Percentiles rank a stretch among this genome's conserved stretches.
These are phyloP conservation scores for Cettia cetti DNA, from an alignment of 2,113 vertebrate genomes.

Conservation along the genomic window DNA sequence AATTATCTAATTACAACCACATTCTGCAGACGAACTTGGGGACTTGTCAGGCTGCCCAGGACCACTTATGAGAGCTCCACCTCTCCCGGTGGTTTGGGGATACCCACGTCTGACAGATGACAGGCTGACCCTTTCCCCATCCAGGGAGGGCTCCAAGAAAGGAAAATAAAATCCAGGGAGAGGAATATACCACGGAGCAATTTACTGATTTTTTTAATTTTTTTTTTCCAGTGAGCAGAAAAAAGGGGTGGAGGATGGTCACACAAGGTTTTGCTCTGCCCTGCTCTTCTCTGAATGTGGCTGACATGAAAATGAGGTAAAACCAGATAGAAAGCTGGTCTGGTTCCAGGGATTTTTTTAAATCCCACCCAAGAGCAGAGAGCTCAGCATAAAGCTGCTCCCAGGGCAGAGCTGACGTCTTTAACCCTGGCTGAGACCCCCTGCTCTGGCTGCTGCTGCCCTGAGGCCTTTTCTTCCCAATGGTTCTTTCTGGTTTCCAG, in stretches of 20 bases:
- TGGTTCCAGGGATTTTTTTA: neutral
- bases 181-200: accelerated
- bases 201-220: neutral
- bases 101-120: neutral
- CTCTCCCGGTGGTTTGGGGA: neutral
- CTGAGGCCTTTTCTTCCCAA: neutral
- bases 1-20: slow-evolving; percentile 76
- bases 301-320: neutral
- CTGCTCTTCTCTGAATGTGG: neutral
- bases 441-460: neutral
- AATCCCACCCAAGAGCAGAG: neutral
- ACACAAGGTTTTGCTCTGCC: accelerated
- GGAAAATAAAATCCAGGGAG: neutral
- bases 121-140: neutral
- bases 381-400: neutral
- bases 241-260: neutral
- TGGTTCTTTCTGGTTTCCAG: neutral
- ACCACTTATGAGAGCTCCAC: slow-evolving; percentile 26
- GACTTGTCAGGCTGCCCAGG: slow-evolving; percentile 66
- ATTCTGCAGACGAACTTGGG: slow-evolving; percentile 31
- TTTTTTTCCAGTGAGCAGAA: neutral
- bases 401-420: neutral
- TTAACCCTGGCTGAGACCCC: neutral
- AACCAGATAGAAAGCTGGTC: neutral
- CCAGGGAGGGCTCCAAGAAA: neutral